Percentiles rank a stretch among this genome's conserved stretches.
Evolutionary conservation across 2,797 vertebrate genomes (phyloP).

Genomic region (Adelosebastes latens): DNA sequence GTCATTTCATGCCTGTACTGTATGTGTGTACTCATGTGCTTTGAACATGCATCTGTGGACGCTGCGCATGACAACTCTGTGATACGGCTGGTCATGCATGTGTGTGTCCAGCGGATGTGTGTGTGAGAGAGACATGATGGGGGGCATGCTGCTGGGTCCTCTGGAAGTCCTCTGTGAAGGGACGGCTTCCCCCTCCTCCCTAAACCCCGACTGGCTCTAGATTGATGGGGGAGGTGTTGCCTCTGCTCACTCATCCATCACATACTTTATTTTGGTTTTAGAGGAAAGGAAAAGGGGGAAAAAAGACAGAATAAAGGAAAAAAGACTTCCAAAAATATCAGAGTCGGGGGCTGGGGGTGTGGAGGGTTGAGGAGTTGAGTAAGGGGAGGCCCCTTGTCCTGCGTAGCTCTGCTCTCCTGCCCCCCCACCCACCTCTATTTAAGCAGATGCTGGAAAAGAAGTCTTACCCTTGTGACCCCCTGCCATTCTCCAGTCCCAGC

Average conservation of each 20-base stretch:
- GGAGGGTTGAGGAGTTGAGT: constrained; percentile 61
- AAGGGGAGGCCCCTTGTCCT: constrained; percentile 67
- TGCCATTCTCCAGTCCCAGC: constrained; percentile 57
- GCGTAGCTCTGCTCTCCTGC: constrained; percentile 35
- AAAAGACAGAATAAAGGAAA: constrained; percentile 65
- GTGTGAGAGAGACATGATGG: constrained; percentile 51
- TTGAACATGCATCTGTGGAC: constrained; percentile 9
- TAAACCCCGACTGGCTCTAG: constrained; percentile 55
- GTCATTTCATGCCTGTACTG: background rate
- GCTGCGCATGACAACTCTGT: constrained; percentile 13
- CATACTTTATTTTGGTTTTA: constrained; percentile 85
- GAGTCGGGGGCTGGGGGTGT: constrained; percentile 59
- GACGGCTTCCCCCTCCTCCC: constrained; percentile 47
- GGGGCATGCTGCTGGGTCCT: constrained; percentile 58
- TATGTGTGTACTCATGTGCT: background rate
- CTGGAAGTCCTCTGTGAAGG: constrained; percentile 70
- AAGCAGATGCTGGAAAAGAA: constrained; percentile 77
- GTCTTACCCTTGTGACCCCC: constrained; percentile 75
- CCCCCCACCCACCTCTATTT: constrained; percentile 37
- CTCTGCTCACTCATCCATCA: constrained; percentile 85
- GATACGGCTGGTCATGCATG: constrained; percentile 7
- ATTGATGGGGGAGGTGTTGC: constrained; percentile 84
- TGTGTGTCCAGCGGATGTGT: constrained; percentile 48
- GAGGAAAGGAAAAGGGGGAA: constrained; percentile 71
- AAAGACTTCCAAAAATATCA: constrained; percentile 83